Conservation (phyloP, 2,113 vertebrate genomes). For the Salvator merianae region DNA sequence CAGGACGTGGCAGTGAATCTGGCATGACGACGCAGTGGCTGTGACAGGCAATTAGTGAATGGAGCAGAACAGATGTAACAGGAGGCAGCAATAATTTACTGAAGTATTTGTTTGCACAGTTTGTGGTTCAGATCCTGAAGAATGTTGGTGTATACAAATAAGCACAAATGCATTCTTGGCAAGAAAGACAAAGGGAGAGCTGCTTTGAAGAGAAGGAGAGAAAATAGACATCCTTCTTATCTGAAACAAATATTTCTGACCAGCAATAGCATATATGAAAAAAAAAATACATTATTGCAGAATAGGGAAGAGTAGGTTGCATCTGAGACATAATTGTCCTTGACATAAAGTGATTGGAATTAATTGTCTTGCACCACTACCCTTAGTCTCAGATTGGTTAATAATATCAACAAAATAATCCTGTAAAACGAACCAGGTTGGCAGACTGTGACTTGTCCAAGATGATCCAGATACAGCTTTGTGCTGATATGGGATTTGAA, state of each 20-base stretch:
- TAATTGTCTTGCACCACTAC: background rate
- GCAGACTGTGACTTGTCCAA: background rate
- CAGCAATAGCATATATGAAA: background rate
- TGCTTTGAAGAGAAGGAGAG: rapidly evolving
- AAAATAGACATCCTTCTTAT: background rate
- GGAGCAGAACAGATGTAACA: constrained; percentile 70
- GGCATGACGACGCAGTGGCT: constrained; percentile 68
- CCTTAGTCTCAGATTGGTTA: background rate
- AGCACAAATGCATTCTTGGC: constrained; percentile 50
- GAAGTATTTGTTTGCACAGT: constrained; percentile 56
- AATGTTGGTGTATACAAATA: constrained; percentile 64
- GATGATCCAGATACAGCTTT: background rate
- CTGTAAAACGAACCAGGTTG: background rate
- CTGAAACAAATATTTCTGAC: background rate
- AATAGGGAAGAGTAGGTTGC: background rate
- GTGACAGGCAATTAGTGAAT: constrained; percentile 79
- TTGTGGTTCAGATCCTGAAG: constrained; percentile 45
- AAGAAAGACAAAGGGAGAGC: constrained; percentile 4
- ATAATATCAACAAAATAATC: background rate
- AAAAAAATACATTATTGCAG: no score
- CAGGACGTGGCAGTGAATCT: constrained; percentile 74
- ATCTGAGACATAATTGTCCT: background rate
- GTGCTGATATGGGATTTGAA: constrained; percentile 25
- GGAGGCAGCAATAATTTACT: constrained; percentile 63
- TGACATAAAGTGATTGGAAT: no score